Evolutionary conservation across 2,888 invertebrate species (phyloP), one percentile per base, ranked within the genome.

Genomic region (Mythimna albipuncta): DNA sequence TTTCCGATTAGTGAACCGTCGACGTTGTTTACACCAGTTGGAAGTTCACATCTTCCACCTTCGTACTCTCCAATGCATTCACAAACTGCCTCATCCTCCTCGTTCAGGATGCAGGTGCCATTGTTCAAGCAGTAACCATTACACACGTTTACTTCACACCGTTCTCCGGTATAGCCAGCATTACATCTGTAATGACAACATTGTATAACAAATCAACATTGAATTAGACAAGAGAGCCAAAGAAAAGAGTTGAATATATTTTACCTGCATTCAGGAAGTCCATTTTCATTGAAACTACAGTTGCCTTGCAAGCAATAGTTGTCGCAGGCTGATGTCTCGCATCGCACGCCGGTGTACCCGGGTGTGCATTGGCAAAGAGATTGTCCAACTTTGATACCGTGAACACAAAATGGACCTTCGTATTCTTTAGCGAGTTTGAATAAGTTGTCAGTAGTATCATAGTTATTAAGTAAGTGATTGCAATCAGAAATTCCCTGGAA

Each of bases 111-210:
- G 6, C 58, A 58, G 16, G 5, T 13, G 6, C 61, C 41, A 21
- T 7, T 21, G 35, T 61, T 41, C 41, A 61, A 61, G 7, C 7
- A 69, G 57, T 32, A 54, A 7, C 54, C 16, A 11, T 3, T 5
- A 19, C 21, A 69, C 9, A 35, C 4, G 10, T 69, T 9, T 4
- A 55, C 19, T 57, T 68, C 55, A 38, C 69, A 70, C 6, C 57
- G n/a, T 10, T 16, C 35, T 0, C 70, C 70, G 35, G 58, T n/a
- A 58, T 58, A 58, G 6, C 58, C 58, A 19, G 6, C 10, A 19
- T 19, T 2, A 58, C 58, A 58, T 35, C 58, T 6, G n/a, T 13
- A 69, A 59, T 16, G 11, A 44, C 7, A 7, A 5, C 9, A 44
- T 57, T 21, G 10, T 54, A 0, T 9, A 21, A 21, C 4, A 13